phyloP scores from a whole-genome alignment of 2,888 invertebrate genomes.

The Girardia tigrina region DNA sequence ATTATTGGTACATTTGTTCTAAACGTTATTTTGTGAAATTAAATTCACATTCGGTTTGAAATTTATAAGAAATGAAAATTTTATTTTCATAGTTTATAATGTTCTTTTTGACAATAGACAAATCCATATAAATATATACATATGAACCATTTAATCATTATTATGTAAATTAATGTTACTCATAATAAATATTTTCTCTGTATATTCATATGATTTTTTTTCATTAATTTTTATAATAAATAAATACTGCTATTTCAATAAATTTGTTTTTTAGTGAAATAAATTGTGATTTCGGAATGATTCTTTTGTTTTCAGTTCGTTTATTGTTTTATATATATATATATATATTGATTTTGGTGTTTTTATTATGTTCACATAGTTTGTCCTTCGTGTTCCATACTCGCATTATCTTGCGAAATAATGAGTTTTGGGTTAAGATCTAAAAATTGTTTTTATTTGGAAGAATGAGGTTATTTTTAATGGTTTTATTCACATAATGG shows the following conservation, averaged over 20 bases:
- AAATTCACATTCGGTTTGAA: neutral
- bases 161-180: slow-evolving; percentile 23
- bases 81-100: neutral
- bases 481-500: no score
- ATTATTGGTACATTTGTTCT: neutral
- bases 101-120: neutral
- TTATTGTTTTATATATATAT: no score
- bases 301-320: no score
- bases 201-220: slow-evolving; percentile 23
- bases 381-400: no score
- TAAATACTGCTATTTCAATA: neutral
- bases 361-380: no score
- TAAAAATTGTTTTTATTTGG: no score
- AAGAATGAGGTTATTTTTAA: no score
- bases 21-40: neutral
- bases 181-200: slow-evolving; percentile 23
- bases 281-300: no score
- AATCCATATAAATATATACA: slow-evolving; percentile 1
- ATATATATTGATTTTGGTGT: no score
- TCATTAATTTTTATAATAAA: slow-evolving; percentile 23
- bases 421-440: no score
- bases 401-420: no score
- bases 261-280: neutral
- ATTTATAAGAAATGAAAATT: neutral
- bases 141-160: slow-evolving; percentile 8